Percentiles rank a stretch among this genome's conserved stretches.
phyloP scores from a whole-genome alignment of 92 coral and sea anemone genomes.

The Meandrina meandrites region DNA sequence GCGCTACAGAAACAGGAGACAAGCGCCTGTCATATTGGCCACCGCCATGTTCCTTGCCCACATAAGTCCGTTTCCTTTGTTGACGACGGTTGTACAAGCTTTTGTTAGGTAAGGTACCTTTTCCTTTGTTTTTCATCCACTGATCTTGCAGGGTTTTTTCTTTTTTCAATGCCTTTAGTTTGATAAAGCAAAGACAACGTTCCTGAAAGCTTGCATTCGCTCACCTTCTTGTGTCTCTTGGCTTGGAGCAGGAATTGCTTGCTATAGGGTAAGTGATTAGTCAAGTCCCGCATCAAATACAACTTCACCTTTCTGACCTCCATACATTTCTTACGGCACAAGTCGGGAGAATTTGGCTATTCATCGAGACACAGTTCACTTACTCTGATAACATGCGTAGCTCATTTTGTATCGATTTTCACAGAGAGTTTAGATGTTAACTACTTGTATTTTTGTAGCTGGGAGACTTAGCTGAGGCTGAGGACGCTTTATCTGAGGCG shows the following conservation, averaged over 20 bases:
- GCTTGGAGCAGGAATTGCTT: conserved; percentile 94
- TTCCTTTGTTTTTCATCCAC: too few species aligned
- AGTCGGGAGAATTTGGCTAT: not conserved
- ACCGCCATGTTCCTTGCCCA: too few species aligned
- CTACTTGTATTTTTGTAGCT: conserved; percentile 50
- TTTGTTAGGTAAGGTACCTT: too few species aligned
- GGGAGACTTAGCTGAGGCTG: conserved; percentile 90
- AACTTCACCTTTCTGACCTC: not conserved
- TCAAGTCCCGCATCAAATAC: not conserved
- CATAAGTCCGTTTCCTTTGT: too few species aligned
- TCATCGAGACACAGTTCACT: not conserved
- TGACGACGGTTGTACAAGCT: too few species aligned
- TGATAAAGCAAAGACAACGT: conserved; percentile 83
- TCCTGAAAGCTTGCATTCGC: conserved; percentile 85
- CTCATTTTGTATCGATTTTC: not conserved
- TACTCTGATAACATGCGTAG: not conserved
- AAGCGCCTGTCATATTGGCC: too few species aligned
- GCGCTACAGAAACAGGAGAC: too few species aligned
- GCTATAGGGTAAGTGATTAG: conserved; percentile 75
- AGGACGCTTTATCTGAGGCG: conserved; percentile 99
- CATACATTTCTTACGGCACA: not conserved
- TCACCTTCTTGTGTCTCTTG: conserved; percentile 96
- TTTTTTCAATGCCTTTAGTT: too few species aligned
- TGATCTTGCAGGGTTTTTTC: not conserved
- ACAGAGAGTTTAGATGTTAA: not conserved